These are phyloP conservation scores for Phodopus roborovskii DNA, from an alignment of 2,113 vertebrate species.

Conservation along the genomic window DNA sequence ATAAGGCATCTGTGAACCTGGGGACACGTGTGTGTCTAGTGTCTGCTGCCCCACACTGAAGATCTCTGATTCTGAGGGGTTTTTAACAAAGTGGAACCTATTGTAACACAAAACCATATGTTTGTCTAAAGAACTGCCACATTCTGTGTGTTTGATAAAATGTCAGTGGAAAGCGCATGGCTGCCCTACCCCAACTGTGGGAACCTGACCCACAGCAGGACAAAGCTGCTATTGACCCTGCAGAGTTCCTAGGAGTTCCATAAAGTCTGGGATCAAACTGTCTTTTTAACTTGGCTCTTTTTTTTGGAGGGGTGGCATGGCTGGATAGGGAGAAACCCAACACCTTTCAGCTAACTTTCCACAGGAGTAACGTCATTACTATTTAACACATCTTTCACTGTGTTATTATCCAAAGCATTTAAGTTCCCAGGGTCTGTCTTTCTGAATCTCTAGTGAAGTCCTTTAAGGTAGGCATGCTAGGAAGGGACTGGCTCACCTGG, in stretches of 20 bases:
- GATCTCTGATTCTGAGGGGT: background rate
- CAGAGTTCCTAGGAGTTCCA: conserved; percentile 27
- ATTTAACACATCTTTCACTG: background rate
- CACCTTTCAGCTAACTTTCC: conserved; percentile 53
- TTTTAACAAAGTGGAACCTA: conserved; percentile 23
- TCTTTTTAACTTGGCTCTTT: conserved; percentile 16
- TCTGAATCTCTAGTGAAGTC: background rate
- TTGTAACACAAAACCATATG: conserved; percentile 48
- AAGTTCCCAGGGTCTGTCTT: background rate
- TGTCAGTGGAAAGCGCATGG: conserved; percentile 36
- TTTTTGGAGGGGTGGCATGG: background rate
- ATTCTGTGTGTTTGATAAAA: conserved; percentile 68
- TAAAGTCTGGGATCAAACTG: conserved; percentile 57
- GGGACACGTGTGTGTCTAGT: background rate
- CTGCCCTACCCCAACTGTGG: conserved; percentile 16
- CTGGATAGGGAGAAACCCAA: conserved; percentile 1
- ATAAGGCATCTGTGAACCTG: background rate
- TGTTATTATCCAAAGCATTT: conserved; percentile 28
- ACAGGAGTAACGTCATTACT: conserved; percentile 5
- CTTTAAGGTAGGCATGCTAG: background rate
- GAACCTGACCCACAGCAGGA: conserved; percentile 52
- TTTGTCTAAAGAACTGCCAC: conserved; percentile 54
- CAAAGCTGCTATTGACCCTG: conserved; percentile 57
- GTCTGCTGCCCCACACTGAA: background rate
- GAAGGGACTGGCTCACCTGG: background rate